Evolutionary conservation across 2,113 vertebrate genomes (phyloP).

Genomic region (Spheniscus mendiculus): DNA sequence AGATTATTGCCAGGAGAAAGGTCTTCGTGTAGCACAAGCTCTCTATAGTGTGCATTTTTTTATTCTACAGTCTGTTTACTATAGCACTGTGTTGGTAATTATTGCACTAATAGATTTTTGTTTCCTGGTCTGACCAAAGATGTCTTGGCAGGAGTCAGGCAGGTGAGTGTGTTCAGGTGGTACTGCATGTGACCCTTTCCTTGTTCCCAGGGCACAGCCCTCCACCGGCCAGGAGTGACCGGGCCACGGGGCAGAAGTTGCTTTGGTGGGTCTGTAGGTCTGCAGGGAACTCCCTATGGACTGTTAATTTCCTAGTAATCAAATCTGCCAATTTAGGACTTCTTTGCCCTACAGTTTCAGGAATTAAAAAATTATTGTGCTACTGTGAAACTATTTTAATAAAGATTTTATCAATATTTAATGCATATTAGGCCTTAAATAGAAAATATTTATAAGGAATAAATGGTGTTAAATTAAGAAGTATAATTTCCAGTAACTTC

Average conservation of each 20-base stretch:
- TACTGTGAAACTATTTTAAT: slow-evolving; percentile 13
- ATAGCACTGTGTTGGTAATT: not conserved
- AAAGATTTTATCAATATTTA: slow-evolving; percentile 43
- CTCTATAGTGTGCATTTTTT: not conserved
- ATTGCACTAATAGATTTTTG: not conserved
- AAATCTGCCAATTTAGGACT: not conserved
- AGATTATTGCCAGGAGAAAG: not conserved
- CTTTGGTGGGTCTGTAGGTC: not conserved
- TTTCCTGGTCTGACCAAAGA: not conserved
- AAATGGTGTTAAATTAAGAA: slow-evolving; percentile 34
- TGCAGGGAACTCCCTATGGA: not conserved
- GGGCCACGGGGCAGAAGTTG: not conserved
- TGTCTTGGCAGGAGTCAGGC: not conserved
- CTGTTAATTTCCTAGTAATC: not conserved
- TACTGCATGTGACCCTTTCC: not conserved
- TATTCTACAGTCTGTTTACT: not conserved
- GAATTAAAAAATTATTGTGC: not conserved
- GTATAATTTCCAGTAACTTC: not conserved
- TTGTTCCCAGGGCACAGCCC: not conserved
- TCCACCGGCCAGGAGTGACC: not conserved
- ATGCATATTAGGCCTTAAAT: slow-evolving; percentile 30
- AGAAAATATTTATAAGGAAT: slow-evolving; percentile 58
- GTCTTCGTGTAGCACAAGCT: slow-evolving; percentile 17
- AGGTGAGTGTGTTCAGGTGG: not conserved
- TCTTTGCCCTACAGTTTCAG: not conserved